Base-by-base conservation (phyloP, 2,797 vertebrate genomes). In the Poecilia velifera region DNA sequence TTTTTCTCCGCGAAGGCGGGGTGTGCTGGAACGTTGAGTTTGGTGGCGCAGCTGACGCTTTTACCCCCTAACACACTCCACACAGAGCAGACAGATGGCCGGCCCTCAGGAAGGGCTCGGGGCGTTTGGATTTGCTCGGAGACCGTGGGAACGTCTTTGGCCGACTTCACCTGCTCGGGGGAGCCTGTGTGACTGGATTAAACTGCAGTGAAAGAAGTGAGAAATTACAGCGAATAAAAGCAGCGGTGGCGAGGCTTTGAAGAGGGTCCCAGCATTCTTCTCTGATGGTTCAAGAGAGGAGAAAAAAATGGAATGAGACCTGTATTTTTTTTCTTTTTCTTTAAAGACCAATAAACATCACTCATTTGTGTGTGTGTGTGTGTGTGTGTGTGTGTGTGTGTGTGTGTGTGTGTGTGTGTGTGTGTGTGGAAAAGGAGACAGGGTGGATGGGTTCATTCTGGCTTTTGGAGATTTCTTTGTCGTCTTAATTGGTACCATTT, bases 141-240 rank as follows among this genome's bases (percentile, higher is more conserved):
- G 95, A 96, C 94, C 96, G 96, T 96, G 96, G 96, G 96, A 96
- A 96, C 95, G 94, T 94, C 95, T 95, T 89, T 89, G 94, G 92
- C 94, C 94, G 93, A 95, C 92, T 96, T 96, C 95, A 95, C 95
- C 95, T 96, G 95, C 95, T 95, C 87, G 73, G 90, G 88, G 87
- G 93, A 93, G 78, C 92, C 78, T 90, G 90, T 91, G 94, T 93
- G 91, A 93, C 91, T 84, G 94, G 95, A 95, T 96, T 95, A 95
- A 95, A 93, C 47, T 39, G 82, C 89, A 91, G 74, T 90, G 91
- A 93, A 91, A 93, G 90, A 89, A 93, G 90, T 82, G 85, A 90
- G 87, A 93, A 92, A 93, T 88, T 86, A 88, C 90, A 92, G 82
- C 79, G 72, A 76, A 89, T 86, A 74, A 72, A 81, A 84, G 62